These are phyloP conservation scores for Hydraecia micacea DNA, from an alignment of 2,888 invertebrate species.

Conservation along the genomic window DNA sequence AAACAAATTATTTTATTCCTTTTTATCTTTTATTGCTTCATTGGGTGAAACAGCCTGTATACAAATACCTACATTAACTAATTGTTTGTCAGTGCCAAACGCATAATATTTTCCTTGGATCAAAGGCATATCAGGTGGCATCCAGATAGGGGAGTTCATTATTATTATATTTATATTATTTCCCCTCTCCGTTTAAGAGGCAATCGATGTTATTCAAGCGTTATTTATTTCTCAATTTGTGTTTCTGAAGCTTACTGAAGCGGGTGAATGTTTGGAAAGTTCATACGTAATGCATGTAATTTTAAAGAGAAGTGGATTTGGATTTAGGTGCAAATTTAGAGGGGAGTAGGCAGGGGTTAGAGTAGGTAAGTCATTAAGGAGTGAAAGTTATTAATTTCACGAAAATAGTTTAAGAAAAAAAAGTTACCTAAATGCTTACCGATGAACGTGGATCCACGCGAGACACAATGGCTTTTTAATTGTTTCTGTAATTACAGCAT, in stretches of 20 bases:
- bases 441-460: no score
- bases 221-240: conserved; percentile 61
- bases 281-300: conserved; percentile 1
- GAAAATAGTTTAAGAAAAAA: no score
- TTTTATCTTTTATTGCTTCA: conserved; percentile 12
- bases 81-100: conserved; percentile 76
- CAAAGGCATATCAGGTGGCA: conserved; percentile 81
- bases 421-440: no score
- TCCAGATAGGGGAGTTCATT: conserved; percentile 69
- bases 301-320: background rate
- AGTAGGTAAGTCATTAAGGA: background rate
- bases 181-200: conserved; percentile 65
- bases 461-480: no score
- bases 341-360: background rate
- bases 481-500: no score
- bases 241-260: conserved; percentile 22
- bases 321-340: background rate
- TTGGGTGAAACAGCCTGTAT: conserved; percentile 35
- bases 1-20: background rate
- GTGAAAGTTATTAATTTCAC: no score
- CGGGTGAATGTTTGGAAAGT: conserved; percentile 29
- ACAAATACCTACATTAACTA: conserved; percentile 65
- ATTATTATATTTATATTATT: conserved; percentile 61
- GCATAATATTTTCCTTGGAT: conserved; percentile 77
- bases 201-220: conserved; percentile 62